Evolutionary conservation across 2,113 vertebrate species (phyloP).

Genomic region (Dicrurus megarhynchus): DNA sequence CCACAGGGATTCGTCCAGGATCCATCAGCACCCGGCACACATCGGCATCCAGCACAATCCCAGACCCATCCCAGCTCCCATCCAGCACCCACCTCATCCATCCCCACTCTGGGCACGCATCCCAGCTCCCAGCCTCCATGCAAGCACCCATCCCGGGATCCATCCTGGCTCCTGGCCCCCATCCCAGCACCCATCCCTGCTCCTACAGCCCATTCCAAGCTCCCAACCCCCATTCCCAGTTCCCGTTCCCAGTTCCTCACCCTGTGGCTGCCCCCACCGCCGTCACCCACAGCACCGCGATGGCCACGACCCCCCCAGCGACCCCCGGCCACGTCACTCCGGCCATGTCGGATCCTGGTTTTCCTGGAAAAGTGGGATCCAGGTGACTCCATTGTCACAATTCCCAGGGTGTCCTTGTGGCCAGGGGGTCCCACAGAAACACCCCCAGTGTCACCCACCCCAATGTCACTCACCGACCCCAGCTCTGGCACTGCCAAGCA

Average conservation of each 20-base stretch:
- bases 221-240: neutral
- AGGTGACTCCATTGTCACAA: accelerated
- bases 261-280: neutral
- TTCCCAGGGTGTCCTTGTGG: neutral
- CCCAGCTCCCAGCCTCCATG: neutral
- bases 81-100: neutral
- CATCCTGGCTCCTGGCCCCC: neutral
- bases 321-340: accelerated
- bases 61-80: neutral
- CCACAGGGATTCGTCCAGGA: accelerated
- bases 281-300: neutral
- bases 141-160: neutral
- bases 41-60: neutral
- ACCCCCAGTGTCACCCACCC: neutral
- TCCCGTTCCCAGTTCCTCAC: neutral
- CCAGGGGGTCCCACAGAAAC: too few species aligned
- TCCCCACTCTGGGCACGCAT: neutral
- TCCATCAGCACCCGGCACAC: neutral
- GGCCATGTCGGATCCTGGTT: neutral
- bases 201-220: neutral
- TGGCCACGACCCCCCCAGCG: accelerated
- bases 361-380: neutral
- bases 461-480: neutral
- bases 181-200: neutral
- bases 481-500: neutral